Evolutionary conservation across 2,113 vertebrate genomes (phyloP).

Genomic region (Gavialis gangeticus): DNA sequence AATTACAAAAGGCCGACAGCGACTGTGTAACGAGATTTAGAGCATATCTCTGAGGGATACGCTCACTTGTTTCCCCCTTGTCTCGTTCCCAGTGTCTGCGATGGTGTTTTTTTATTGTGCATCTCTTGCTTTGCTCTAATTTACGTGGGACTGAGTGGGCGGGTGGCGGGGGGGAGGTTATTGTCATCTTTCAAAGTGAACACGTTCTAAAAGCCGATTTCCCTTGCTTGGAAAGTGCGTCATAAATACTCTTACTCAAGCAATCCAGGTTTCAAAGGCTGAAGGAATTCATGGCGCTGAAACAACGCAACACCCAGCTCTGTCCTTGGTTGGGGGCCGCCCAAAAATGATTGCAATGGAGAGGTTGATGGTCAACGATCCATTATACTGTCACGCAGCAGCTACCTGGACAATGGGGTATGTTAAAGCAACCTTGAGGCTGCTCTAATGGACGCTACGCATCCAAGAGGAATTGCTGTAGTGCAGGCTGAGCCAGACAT

Average conservation of each 20-base stretch:
- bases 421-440: neutral
- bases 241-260: neutral
- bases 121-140: neutral
- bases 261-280: neutral
- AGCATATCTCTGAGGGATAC: neutral
- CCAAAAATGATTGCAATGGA: neutral
- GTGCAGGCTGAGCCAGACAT: neutral
- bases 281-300: neutral
- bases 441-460: neutral
- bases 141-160: neutral
- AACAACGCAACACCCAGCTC: neutral
- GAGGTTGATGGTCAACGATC: neutral
- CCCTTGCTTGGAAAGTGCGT: neutral
- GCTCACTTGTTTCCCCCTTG: neutral
- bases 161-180: neutral
- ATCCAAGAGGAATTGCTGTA: neutral
- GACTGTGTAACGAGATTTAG: neutral
- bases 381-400: neutral
- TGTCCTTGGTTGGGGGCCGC: neutral
- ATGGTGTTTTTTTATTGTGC: neutral
- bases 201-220: neutral
- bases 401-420: neutral
- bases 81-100: neutral
- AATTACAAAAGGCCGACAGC: neutral
- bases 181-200: neutral